Base-by-base conservation (phyloP, 2,797 vertebrate genomes). In the Hapalemur alaotrensis region DNA sequence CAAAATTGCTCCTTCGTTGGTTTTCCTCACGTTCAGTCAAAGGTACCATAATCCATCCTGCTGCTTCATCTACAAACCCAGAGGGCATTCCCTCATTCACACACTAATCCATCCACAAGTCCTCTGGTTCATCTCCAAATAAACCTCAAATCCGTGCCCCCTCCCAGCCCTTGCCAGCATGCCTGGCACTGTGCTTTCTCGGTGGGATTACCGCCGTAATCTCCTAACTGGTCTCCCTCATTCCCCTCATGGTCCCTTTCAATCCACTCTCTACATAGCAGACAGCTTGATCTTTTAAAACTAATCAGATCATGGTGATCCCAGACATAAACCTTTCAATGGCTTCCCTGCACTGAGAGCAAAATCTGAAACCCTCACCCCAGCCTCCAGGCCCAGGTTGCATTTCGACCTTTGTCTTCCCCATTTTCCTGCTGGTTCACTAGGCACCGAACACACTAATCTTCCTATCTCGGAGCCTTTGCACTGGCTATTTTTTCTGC, bases 241-340 rank as follows among this genome's bases (percentile, higher is more conserved):
- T 61, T 7, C 54, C 63, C 23, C 25, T 38, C n/a, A 13, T 38
- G 4, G 14, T 54, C 48, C 57, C 20, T 83, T 63, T 83, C 63
- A 88, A 22, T 52, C 72, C 67, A 89, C 89, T 72, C 57, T 86
- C 81, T n/a, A 35, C 32, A 25, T 1, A 20, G 91, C 79, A 59
- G 89, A 92, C 50, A 83, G 67, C 17, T n/a, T 14, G 30, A 54
- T 82, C 82, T 67, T 96, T 93, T 52, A 52, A 86, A 91, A 75
- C 48, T 52, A 94, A 94, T 91, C 73, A 65, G 82, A 82, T 91
- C 35, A 73, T 9, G 48, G 28, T 65, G 54, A 95, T 93, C 84
- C 84, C 48, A 30, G 67, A 61, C 17, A 54, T 80, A 80, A 87
- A 48, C 67, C 94, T 78, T 93, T 95, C 84, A 95, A 54, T 85